Evolutionary conservation across 2,113 vertebrate species (phyloP), one percentile per base, ranked within the genome.

Genomic region (Gambusia affinis): DNA sequence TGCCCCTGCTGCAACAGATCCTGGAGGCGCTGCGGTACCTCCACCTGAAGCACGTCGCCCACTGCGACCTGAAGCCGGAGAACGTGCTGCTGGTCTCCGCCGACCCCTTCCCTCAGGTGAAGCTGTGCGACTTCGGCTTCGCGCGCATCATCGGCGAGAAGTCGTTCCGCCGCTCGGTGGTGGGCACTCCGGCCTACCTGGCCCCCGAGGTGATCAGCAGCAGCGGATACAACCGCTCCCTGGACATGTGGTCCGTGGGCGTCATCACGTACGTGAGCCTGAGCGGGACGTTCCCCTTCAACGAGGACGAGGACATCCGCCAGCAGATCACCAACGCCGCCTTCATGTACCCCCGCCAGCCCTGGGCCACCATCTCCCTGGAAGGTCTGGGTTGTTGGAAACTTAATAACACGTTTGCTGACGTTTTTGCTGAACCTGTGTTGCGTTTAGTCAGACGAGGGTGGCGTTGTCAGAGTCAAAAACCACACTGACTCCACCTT

Each of bases 111-210:
- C 94, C 94, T 42, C 94, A 93, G 93, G 94, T 95, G 75, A 95
- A 95, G 88, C 93, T 95, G 67, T 95, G 94, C 17, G 94, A 95
- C 86, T 95, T 95, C 11, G 95, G 94, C 67, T 95, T 94, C 30
- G 92, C 95, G 17, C 94, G 95, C 31, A 95, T 95, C 88, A 95
- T 95, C 12, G 94, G 95, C 0, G 94, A 95, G 90, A 94, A 93
- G 88, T 95, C 94, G 0, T 95, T 95, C 82, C 93, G 94, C 0
- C 90, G 91, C 74, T 91, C 94, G 0, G 89, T 95, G 2, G 94
- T 95, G 78, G 94, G 94, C 10, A 95, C 94, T 0, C 94, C 94
- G 0, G 94, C 94, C 4, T 95, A 94, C 79, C 84, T 95, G 81
- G 94, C 94, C 1, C 94, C 94, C 0, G 94, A 95, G 89, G 94